Evolutionary conservation across 1,140 invertebrate species (phyloP).

Genomic region (Nomia melanderi): DNA sequence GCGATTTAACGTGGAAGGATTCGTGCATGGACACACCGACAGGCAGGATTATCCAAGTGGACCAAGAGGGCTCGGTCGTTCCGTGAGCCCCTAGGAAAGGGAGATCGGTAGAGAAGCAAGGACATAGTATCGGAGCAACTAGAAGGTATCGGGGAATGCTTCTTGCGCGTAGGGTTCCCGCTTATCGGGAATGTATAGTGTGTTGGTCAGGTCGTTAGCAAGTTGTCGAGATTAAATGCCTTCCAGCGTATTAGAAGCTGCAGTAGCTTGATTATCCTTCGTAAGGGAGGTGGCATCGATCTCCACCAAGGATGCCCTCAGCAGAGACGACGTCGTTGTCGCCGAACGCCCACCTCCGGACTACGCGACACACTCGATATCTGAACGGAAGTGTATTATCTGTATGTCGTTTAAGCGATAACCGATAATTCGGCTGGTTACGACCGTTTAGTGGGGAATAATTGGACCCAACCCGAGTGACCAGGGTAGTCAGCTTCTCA

Average conservation of each 20-base stretch:
- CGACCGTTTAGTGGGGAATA: background rate
- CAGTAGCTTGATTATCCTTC: slow-evolving; percentile 75
- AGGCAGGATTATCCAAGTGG: slow-evolving; percentile 20
- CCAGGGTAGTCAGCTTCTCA: background rate
- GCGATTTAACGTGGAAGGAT: no score
- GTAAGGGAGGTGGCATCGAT: slow-evolving; percentile 56
- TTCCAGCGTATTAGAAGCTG: slow-evolving; percentile 78
- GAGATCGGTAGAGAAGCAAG: slow-evolving; percentile 21
- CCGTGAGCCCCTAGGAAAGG: slow-evolving; percentile 1
- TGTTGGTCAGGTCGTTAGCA: slow-evolving; percentile 81
- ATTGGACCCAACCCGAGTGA: background rate
- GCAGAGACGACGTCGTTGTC: slow-evolving; percentile 42
- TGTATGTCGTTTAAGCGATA: slow-evolving; percentile 58
- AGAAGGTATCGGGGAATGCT: slow-evolving; percentile 67
- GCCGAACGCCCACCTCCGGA: slow-evolving; percentile 44
- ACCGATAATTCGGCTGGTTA: slow-evolving; percentile 28
- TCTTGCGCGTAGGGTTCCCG: slow-evolving; percentile 74
- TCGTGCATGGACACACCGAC: background rate
- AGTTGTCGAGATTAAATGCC: slow-evolving; percentile 81
- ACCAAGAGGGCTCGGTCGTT: slow-evolving; percentile 31
- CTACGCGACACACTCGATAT: slow-evolving; percentile 51
- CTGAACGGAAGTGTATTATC: slow-evolving; percentile 63
- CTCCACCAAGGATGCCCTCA: slow-evolving; percentile 46
- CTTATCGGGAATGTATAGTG: slow-evolving; percentile 80
- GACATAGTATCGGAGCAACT: slow-evolving; percentile 47